These are phyloP conservation scores for Saxidomus purpurata DNA, from an alignment of 1,140 invertebrate genomes.

Conservation along the genomic window DNA sequence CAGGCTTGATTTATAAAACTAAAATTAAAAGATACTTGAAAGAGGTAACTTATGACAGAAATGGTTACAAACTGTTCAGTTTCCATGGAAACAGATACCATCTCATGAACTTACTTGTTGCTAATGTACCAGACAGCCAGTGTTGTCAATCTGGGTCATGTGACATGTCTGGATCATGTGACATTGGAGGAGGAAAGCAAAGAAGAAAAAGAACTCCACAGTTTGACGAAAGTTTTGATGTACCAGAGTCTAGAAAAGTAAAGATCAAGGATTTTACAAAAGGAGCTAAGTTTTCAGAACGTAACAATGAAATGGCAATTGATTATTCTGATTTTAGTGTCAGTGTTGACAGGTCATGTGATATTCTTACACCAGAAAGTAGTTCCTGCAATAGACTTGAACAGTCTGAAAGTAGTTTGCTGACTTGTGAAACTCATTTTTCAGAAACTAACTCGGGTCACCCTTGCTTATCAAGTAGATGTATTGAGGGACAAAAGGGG, in stretches of 20 bases:
- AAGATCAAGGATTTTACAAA: constrained; percentile 25
- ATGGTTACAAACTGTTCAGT: constrained; percentile 52
- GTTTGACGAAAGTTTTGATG: neutral
- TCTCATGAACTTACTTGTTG: constrained; percentile 71
- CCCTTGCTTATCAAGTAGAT: neutral
- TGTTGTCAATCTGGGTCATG: neutral
- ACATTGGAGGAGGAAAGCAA: neutral
- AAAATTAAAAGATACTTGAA: too few species aligned
- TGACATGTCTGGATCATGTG: neutral
- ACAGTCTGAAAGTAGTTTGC: neutral
- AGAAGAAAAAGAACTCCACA: neutral
- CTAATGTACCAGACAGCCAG: constrained; percentile 52
- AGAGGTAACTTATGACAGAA: neutral
- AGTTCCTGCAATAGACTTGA: neutral
- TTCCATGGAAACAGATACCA: constrained; percentile 67
- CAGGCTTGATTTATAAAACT: neutral
- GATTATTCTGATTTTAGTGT: neutral
- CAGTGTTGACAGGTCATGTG: neutral
- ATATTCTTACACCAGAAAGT: neutral
- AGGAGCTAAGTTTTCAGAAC: neutral
- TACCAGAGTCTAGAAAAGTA: neutral
- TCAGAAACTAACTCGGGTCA: neutral
- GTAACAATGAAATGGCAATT: too few species aligned
- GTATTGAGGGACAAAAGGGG: neutral
- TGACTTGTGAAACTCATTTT: neutral